These are phyloP conservation scores for Bactericera cockerelli DNA, from an alignment of 1,140 invertebrate genomes.

Conservation along the genomic window DNA sequence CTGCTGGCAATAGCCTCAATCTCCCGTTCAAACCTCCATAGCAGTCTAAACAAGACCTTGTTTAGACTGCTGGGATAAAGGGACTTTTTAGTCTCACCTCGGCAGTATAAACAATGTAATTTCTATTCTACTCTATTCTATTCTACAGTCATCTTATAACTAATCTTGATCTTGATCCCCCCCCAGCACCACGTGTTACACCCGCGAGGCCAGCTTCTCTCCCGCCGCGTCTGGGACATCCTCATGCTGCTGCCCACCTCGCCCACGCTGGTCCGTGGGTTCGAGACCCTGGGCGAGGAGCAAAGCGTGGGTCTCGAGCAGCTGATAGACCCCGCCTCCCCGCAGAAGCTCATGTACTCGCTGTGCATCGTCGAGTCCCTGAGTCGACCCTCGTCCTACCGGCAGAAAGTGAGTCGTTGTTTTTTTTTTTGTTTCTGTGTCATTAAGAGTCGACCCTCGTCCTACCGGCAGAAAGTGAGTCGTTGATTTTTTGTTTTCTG, in stretches of 20 bases:
- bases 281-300: slow-evolving; percentile 44
- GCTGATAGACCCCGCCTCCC: slow-evolving; percentile 67
- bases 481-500: no score
- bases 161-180: no score
- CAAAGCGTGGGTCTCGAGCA: slow-evolving; percentile 36
- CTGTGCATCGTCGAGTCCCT: slow-evolving; percentile 76
- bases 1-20: no score
- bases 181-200: slow-evolving; percentile 58
- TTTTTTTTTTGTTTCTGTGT: not conserved
- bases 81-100: no score
- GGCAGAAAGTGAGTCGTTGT: slow-evolving; percentile 3
- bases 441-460: slow-evolving; percentile 26
- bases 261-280: slow-evolving; percentile 64
- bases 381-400: slow-evolving; percentile 26
- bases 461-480: slow-evolving; percentile 2
- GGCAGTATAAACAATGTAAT: no score
- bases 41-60: no score
- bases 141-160: no score
- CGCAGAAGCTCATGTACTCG: slow-evolving; percentile 89
- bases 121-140: no score
- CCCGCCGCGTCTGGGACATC: slow-evolving; percentile 83
- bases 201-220: slow-evolving; percentile 78
- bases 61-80: no score
- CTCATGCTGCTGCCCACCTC: slow-evolving; percentile 79
- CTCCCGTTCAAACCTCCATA: no score